phyloP scores from a whole-genome alignment of 2,888 invertebrate genomes.

The Lithophane leautieri region DNA sequence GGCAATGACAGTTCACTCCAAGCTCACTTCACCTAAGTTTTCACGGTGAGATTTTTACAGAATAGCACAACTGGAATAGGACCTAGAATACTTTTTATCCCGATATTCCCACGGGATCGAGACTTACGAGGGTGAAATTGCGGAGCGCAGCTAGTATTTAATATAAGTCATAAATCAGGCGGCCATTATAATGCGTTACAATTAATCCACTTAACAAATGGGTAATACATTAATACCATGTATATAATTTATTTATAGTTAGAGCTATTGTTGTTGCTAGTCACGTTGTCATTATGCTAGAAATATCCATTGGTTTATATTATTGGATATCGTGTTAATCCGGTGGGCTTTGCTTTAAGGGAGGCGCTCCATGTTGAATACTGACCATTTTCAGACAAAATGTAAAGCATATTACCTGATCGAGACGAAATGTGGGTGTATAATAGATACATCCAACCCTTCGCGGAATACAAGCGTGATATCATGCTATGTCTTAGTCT shows the following conservation, averaged over 20 bases:
- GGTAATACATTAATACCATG: constrained; percentile 31
- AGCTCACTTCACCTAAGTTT: too few relatives aligned
- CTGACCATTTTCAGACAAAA: neutral
- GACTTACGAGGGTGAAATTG: too few relatives aligned
- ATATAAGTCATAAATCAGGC: neutral
- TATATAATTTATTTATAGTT: constrained; percentile 33
- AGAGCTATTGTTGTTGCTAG: constrained; percentile 2
- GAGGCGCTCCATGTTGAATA: neutral
- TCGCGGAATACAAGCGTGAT: too few relatives aligned
- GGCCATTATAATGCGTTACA: constrained; percentile 22
- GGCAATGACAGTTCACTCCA: too few relatives aligned
- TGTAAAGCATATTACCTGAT: neutral
- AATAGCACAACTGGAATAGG: too few relatives aligned
- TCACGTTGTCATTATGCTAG: constrained; percentile 26
- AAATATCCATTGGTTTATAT: constrained; percentile 33
- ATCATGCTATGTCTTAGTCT: neutral
- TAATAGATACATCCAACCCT: too few relatives aligned
- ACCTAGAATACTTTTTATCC: too few relatives aligned
- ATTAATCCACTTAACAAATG: constrained; percentile 41
- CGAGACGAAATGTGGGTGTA: neutral
- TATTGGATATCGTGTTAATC: constrained; percentile 8
- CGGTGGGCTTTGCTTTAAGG: neutral
- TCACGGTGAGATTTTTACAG: too few relatives aligned
- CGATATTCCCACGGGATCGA: too few relatives aligned
- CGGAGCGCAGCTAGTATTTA: too few relatives aligned